Evolutionary conservation across 2,888 invertebrate genomes (phyloP), one percentile per base, ranked within the genome.

Genomic region (Acleris sparsana): DNA sequence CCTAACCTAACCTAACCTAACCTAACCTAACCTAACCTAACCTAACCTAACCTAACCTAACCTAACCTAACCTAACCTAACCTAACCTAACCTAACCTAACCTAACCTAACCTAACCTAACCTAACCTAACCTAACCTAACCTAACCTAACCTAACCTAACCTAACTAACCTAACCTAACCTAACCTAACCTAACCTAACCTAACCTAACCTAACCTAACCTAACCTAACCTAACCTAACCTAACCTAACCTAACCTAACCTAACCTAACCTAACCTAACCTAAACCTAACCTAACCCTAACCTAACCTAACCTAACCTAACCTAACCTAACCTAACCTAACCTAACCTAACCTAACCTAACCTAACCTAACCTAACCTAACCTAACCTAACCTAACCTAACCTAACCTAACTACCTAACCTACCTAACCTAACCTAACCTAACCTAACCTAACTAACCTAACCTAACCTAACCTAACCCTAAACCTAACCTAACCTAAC

Each of bases 381-480:
- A 52, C 52, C 52, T 52, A 52, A 52, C 53, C 33, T 33, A 53
- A 29, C 53, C n/a, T n/a, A n/a, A n/a, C n/a, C n/a, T n/a, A n/a
- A n/a, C n/a, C n/a, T n/a, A n/a, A n/a, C n/a, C n/a, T 29, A 29
- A n/a, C n/a, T n/a, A n/a, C n/a, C n/a, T n/a, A n/a, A n/a, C n/a
- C n/a, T n/a, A n/a, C n/a, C n/a, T n/a, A 53, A 53, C 53, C 53
- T 53, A 53, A 53, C 53, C 53, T 52, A 52, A 52, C 52, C 52
- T 52, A 52, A 52, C 52, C 53, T 53, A 53, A 53, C 52, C 22
- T 22, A 52, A 20, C 53, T 53, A 53, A 53, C 53, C 53, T 53
- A 53, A 53, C 53, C 53, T 53, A 53, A 53, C 53, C 53, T 53
- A 53, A 53, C 53, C 53, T 67, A 67, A 68, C 63, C 68, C 59